These are phyloP conservation scores for Hypothenemus hampei DNA, from an alignment of 1,140 invertebrate genomes.

Conservation along the genomic window DNA sequence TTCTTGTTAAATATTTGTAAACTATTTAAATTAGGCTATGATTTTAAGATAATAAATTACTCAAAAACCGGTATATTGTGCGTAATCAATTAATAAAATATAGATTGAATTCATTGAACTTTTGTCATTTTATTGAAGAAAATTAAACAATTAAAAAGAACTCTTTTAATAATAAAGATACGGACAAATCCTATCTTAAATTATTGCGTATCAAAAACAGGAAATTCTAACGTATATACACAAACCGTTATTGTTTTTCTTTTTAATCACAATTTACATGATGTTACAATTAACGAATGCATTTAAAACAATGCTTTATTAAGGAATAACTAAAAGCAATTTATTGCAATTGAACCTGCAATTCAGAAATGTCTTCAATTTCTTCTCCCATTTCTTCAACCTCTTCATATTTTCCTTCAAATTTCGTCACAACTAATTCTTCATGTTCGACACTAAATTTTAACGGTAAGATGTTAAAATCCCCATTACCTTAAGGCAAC, in stretches of 20 bases:
- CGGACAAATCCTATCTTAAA: no score
- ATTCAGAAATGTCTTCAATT: conserved; percentile 42
- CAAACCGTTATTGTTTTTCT: no score
- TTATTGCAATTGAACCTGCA: conserved; percentile 43
- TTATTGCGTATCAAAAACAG: no score
- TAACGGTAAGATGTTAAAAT: background rate
- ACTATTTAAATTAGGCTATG: conserved; percentile 18
- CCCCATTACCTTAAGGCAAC: no score
- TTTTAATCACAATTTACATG: no score
- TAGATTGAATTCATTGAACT: no score
- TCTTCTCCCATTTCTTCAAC: conserved; percentile 37
- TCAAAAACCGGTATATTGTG: background rate
- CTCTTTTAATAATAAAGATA: no score
- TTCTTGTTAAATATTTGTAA: conserved; percentile 23
- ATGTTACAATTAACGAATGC: no score
- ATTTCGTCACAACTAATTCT: conserved; percentile 39
- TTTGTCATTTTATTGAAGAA: no score
- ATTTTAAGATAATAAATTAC: conserved; percentile 5
- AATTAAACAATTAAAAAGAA: no score
- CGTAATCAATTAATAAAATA: no score
- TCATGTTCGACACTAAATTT: conserved; percentile 30
- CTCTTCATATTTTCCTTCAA: conserved; percentile 37
- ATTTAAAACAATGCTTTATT: conserved; percentile 5
- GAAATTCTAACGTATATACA: no score
- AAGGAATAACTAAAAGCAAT: background rate